Percentiles rank a stretch among this genome's conserved stretches.
These are phyloP conservation scores for Elanus axillaris DNA, from an alignment of 2,113 vertebrate genomes.

Conservation along the genomic window DNA sequence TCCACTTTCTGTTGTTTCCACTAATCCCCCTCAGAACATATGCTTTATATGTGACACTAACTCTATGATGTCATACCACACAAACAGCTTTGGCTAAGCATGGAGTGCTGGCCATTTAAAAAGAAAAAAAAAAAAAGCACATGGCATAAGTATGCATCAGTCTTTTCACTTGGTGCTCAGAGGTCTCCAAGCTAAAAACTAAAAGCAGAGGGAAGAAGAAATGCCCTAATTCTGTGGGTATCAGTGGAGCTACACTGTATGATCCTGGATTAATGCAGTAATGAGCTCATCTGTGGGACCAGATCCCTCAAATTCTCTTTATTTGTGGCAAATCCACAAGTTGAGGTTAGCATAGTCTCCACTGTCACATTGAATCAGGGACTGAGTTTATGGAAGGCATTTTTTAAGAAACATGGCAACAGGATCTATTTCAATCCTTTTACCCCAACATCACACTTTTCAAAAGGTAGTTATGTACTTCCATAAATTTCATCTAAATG, in stretches of 20 bases:
- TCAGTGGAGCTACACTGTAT: not conserved
- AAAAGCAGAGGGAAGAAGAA: not conserved
- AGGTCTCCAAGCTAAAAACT: not conserved
- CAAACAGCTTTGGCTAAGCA: not conserved
- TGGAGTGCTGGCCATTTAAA: not conserved
- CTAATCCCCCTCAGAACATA: not conserved
- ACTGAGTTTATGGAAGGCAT: not conserved
- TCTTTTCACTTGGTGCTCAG: not conserved
- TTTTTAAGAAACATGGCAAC: slow-evolving; percentile 20
- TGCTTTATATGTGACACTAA: not conserved
- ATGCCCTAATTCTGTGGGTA: not conserved
- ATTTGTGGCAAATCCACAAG: not conserved
- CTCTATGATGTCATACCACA: not conserved
- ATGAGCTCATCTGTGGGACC: not conserved
- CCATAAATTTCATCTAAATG: not conserved
- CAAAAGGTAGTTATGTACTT: not conserved
- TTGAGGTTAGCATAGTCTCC: not conserved
- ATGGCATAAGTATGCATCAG: not conserved
- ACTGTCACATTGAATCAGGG: not conserved
- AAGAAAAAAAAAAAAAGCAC: not conserved
- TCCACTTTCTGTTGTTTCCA: not conserved
- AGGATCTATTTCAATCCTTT: not conserved
- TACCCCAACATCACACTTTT: not conserved
- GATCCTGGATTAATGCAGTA: slow-evolving; percentile 25
- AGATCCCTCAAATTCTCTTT: not conserved